Percentiles rank a stretch among this genome's conserved stretches.
Conservation (phyloP, 2,113 vertebrate species). For the Bungarus multicinctus region DNA sequence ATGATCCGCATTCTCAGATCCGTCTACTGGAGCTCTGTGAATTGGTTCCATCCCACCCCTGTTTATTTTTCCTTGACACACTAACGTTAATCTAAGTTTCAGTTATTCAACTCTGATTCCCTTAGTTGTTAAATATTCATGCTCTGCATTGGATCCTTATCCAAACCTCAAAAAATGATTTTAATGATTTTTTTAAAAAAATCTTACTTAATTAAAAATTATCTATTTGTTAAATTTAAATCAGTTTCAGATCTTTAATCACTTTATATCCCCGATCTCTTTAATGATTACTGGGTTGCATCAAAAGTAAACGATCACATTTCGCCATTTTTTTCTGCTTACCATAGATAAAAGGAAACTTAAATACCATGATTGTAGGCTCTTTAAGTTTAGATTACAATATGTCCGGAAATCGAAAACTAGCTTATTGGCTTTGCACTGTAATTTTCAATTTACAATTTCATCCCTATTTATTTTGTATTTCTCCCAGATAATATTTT, state of each 20-base stretch:
- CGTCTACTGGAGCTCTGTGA: not conserved
- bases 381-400: not conserved
- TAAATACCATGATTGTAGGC: not conserved
- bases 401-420: not conserved
- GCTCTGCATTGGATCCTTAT: not conserved
- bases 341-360: not conserved
- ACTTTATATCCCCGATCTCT: not conserved
- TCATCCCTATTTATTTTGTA: not conserved
- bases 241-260: not conserved
- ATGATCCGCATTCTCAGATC: too few species aligned
- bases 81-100: conserved; percentile 10
- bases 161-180: not conserved
- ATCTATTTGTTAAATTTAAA: not conserved
- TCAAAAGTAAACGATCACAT: not conserved
- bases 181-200: not conserved
- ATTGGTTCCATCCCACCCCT: not conserved
- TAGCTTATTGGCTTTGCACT: not conserved
- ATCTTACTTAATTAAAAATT: not conserved
- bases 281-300: too few species aligned
- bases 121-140: not conserved
- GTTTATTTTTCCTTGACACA: not conserved
- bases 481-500: not conserved
- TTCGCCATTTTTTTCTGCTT: not conserved
- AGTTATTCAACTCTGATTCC: not conserved
- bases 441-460: too few species aligned